Evolutionary conservation across 2,888 invertebrate genomes (phyloP), one percentile per base, ranked within the genome.

Genomic region (Tetranychus truncatus): DNA sequence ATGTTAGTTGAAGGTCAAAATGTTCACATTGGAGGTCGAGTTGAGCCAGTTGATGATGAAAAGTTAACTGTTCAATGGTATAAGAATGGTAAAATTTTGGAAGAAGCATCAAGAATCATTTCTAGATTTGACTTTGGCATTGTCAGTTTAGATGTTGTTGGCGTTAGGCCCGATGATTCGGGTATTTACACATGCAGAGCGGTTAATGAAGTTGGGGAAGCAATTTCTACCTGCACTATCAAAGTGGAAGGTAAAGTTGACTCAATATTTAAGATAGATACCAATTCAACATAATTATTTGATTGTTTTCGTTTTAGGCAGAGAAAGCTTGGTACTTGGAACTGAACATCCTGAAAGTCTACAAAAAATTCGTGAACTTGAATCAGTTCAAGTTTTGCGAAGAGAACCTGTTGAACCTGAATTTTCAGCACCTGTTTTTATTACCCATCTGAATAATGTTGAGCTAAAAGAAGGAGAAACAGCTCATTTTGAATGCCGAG

Each of bases 81-180:
- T 82, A 92, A 92, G 76, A 95, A 99, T 82, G 96, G 95, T 24
- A 87, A 89, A 78, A 92, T 95, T 0, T 88, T 97, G 1, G 91
- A 91, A 82, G 91, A 91, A 71, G 95, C 95, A 73, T 94, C 95
- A 82, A 88, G 95, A 81, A 96, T 95, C 86, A 88, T 94, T 80
- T 95, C 95, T 76, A 92, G 95, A 82, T 95, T 95, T 82, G 97
- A 99, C 83, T 97, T 99, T 84, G 97, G 97, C 67, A 96, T 95
- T 82, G 96, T 97, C 44, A 95, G 96, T n/a, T 86, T 99, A 78
- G 97, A 97, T 81, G 92, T 69, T 85, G 87, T 94, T 89, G 95
- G 95, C 89, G 90, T 95, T 69, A 20, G 69, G 11, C 69, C 95
- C 75, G 96, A 97, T 85, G 94, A 95, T 84, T 92, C 92, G 75